Conservation (phyloP, 2,888 invertebrate genomes). For the Orthosia gracilis region DNA sequence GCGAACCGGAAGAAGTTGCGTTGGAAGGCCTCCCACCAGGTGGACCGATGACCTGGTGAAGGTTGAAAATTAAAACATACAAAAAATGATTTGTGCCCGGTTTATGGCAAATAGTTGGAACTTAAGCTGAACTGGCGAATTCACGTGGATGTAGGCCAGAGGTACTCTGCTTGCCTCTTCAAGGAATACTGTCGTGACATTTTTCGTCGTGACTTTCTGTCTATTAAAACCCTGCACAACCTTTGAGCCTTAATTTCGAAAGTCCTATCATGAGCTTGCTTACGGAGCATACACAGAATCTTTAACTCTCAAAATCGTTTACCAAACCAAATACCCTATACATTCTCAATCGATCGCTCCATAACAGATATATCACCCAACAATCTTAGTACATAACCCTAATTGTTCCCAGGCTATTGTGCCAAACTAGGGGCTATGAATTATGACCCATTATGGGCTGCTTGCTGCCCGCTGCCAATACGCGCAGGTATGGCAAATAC, state of each 20-base stretch:
- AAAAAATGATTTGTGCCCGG: too few relatives aligned
- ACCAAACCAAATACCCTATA: constrained; percentile 22
- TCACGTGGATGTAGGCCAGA: too few relatives aligned
- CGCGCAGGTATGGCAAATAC: constrained; percentile 54
- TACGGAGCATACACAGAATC: background rate
- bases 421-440: constrained; percentile 54
- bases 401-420: constrained; percentile 59
- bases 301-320: background rate
- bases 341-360: constrained; percentile 33
- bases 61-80: too few relatives aligned
- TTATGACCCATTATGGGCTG: constrained; percentile 57
- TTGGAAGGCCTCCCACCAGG: too few relatives aligned
- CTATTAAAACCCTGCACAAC: background rate
- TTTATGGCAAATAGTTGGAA: too few relatives aligned
- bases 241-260: background rate
- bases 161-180: too few relatives aligned
- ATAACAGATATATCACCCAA: constrained; percentile 47
- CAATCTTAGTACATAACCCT: constrained; percentile 56
- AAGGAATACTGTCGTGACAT: too few relatives aligned
- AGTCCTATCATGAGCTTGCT: too few relatives aligned
- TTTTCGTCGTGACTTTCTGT: too few relatives aligned
- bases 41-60: too few relatives aligned
- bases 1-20: too few relatives aligned
- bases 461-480: constrained; percentile 52
- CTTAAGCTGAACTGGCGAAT: too few relatives aligned